Conservation (phyloP, 2,888 invertebrate genomes). For the Panopea generosa region DNA sequence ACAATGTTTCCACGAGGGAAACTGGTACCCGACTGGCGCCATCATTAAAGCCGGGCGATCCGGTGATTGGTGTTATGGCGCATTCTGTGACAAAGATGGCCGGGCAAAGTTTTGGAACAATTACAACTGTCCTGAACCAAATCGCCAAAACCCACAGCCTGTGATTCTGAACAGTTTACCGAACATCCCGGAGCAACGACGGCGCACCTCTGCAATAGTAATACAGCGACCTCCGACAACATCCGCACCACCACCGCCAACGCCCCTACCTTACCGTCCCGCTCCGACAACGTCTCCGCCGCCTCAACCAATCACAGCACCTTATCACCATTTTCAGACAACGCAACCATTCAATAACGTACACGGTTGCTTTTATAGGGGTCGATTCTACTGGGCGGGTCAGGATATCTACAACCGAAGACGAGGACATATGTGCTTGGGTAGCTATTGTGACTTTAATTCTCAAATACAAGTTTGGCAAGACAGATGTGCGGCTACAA, state of each 20-base stretch:
- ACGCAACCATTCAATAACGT: neutral
- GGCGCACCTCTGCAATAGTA: too few relatives aligned
- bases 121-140: conserved; percentile 38
- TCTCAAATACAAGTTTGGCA: conserved; percentile 41
- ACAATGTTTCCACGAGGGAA: conserved; percentile 52
- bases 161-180: too few relatives aligned
- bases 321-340: neutral
- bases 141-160: neutral
- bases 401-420: conserved; percentile 37
- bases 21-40: conserved; percentile 45
- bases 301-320: neutral
- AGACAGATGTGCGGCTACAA: conserved; percentile 34
- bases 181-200: too few relatives aligned
- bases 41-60: conserved; percentile 46
- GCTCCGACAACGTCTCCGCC: conserved; percentile 6
- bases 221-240: neutral
- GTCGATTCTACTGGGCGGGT: conserved; percentile 49
- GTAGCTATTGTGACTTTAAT: conserved; percentile 56
- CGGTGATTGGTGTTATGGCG: conserved; percentile 51
- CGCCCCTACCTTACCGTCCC: too few relatives aligned
- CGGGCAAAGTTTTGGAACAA: conserved; percentile 48
- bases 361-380: conserved; percentile 42
- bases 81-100: conserved; percentile 48
- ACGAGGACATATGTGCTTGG: conserved; percentile 36
- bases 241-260: conserved; percentile 32